Conservation (phyloP, 2,888 invertebrate genomes). For the Quadroppia sp. region DNA sequence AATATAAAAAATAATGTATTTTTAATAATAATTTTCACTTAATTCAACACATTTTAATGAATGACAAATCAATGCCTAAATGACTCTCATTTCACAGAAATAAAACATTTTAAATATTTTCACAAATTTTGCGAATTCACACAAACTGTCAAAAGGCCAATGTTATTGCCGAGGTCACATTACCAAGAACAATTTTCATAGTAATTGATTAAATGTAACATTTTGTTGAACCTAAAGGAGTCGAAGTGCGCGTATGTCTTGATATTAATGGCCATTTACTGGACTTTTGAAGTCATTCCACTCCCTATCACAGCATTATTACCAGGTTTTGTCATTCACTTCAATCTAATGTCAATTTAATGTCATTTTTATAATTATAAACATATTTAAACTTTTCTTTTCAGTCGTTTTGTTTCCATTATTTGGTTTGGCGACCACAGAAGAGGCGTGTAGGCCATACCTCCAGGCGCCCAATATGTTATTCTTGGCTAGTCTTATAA, state of each 20-base stretch:
- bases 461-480: conserved; percentile 43
- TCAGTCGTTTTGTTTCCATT: conserved; percentile 41
- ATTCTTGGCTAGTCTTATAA: conserved; percentile 40
- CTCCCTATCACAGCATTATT: conserved; percentile 50
- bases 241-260: conserved; percentile 51
- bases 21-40: too few relatives aligned
- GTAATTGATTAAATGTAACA: neutral
- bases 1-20: too few relatives aligned
- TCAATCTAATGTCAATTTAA: too few relatives aligned
- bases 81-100: too few relatives aligned
- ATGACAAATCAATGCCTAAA: too few relatives aligned
- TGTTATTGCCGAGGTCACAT: too few relatives aligned
- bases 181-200: neutral
- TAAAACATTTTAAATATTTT: too few relatives aligned
- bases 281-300: conserved; percentile 50
- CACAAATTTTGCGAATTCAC: too few relatives aligned
- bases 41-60: too few relatives aligned
- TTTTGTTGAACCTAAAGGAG: conserved; percentile 48
- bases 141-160: too few relatives aligned
- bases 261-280: conserved; percentile 50
- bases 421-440: conserved; percentile 40
- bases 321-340: conserved; percentile 19
- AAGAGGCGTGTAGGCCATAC: conserved; percentile 43
- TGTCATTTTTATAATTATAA: too few relatives aligned
- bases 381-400: too few relatives aligned